These are phyloP conservation scores for Polietes domitor DNA, from an alignment of 2,888 invertebrate genomes.

Conservation along the genomic window DNA sequence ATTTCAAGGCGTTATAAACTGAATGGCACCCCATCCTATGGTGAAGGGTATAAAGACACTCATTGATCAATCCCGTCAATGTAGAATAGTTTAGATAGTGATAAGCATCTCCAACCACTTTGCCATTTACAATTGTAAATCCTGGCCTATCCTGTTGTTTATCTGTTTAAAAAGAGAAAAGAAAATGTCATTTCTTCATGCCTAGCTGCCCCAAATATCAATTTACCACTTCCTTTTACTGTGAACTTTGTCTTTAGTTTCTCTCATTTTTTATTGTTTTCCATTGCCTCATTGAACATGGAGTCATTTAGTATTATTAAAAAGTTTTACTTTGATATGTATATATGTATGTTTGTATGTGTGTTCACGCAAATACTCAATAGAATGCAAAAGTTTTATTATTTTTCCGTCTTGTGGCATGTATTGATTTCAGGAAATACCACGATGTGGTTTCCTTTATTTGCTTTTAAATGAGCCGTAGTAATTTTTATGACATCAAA, in stretches of 20 bases:
- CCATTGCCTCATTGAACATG: neutral
- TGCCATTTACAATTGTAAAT: too few relatives aligned
- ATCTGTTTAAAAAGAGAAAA: neutral
- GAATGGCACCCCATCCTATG: too few relatives aligned
- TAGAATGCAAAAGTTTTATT: constrained; percentile 2
- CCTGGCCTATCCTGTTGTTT: neutral
- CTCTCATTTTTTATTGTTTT: constrained; percentile 1
- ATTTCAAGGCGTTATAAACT: too few relatives aligned
- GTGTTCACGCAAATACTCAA: neutral
- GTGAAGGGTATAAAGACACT: too few relatives aligned
- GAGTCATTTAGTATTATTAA: constrained; percentile 17
- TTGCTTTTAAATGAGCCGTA: constrained; percentile 52
- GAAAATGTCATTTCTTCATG: neutral
- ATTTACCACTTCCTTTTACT: neutral
- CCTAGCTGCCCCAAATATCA: neutral
- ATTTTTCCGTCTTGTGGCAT: neutral
- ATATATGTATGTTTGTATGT: too few relatives aligned
- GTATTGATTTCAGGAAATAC: constrained; percentile 31
- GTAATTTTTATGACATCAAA: constrained; percentile 38
- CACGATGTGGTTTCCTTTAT: constrained; percentile 45
- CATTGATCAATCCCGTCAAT: too few relatives aligned
- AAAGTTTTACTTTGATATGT: neutral
- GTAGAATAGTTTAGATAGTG: too few relatives aligned
- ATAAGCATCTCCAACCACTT: too few relatives aligned
- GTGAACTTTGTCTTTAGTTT: neutral